Conservation (phyloP, 23 tunicate genomes). For the Oikopleura dioica region DNA sequence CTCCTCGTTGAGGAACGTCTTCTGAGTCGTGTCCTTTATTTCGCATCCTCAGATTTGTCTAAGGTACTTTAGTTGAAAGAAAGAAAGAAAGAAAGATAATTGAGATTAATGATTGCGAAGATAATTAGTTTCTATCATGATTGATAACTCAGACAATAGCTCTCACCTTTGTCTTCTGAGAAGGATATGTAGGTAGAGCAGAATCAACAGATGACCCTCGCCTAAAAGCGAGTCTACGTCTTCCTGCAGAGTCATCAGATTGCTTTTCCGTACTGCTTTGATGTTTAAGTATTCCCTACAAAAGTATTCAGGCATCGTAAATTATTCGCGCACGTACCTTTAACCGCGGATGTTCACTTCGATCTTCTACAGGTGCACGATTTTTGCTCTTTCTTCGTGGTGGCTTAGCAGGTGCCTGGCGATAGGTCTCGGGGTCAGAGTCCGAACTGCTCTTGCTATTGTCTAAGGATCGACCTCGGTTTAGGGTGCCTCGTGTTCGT, state of each 20-base stretch:
- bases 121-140: too few species aligned
- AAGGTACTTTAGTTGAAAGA: not conserved
- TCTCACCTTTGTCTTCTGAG: not conserved
- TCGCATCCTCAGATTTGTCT: not conserved
- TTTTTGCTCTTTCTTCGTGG: not conserved
- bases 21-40: not conserved
- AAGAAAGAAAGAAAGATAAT: not conserved
- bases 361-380: not conserved
- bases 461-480: not conserved
- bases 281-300: not conserved
- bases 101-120: too few species aligned
- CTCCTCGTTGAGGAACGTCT: not conserved
- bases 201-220: not conserved
- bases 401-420: not conserved
- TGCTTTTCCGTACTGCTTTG: not conserved
- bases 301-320: too few species aligned
- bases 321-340: too few species aligned
- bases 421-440: not conserved
- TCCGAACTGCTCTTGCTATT: not conserved
- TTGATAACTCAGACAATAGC: too few species aligned
- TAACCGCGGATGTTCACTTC: not conserved
- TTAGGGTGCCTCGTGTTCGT: not conserved
- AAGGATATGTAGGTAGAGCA: not conserved
- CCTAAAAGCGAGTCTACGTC: not conserved
- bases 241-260: not conserved